Conservation (phyloP, 2,113 vertebrate genomes). For the Callipepla squamata region DNA sequence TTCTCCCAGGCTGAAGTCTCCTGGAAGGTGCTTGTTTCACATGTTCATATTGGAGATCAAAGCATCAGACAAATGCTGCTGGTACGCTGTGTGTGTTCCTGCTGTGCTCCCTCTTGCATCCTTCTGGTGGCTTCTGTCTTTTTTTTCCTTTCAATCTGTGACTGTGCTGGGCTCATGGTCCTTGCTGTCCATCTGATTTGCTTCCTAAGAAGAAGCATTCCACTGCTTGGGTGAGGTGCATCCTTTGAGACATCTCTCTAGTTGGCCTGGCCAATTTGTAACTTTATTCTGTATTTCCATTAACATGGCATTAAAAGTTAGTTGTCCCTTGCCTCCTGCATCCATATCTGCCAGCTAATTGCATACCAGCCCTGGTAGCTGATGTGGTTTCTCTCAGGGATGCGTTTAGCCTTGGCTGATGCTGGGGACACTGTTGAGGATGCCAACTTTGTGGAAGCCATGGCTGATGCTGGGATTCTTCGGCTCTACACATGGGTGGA, state of each 20-base stretch:
- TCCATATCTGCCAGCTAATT: background rate
- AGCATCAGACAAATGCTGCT: fast-evolving
- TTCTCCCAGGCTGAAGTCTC: background rate
- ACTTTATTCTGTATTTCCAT: background rate
- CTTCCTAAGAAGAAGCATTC: background rate
- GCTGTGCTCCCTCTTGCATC: fast-evolving
- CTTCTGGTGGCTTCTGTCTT: too few species aligned
- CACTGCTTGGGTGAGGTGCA: background rate
- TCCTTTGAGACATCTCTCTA: background rate
- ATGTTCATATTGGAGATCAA: fast-evolving
- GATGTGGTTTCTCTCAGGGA: constrained; percentile 77
- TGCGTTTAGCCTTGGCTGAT: constrained; percentile 96
- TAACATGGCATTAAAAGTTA: background rate
- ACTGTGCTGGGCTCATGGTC: background rate
- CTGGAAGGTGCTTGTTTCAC: too few species aligned
- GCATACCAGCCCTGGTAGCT: background rate
- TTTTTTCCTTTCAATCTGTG: background rate
- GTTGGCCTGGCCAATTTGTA: background rate
- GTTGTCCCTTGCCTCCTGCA: background rate
- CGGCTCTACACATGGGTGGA: constrained; percentile 97
- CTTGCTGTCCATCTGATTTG: background rate
- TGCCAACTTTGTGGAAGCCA: constrained; percentile 96
- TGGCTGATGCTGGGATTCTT: constrained; percentile 96
- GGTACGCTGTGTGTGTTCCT: fast-evolving
- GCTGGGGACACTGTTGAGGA: constrained; percentile 98